Base-by-base conservation (phyloP, 2,113 vertebrate genomes). In the Manacus vitellinus region DNA sequence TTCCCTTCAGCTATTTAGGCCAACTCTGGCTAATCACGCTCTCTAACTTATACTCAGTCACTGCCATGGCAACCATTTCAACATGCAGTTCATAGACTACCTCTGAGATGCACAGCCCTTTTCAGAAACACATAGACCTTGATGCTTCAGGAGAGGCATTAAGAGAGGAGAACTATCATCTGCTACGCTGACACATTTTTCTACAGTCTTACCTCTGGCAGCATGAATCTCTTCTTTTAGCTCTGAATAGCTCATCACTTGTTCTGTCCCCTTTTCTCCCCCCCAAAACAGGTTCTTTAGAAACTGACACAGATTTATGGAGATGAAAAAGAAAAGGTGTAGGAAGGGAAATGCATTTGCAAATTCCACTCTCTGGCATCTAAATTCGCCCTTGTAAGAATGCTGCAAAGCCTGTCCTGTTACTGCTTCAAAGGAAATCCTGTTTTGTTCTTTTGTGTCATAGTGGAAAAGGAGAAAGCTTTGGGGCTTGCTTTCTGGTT, bases 1-100 rank as follows among this genome's bases (percentile, higher is more conserved):
- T 92, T 94, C 76, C 91, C 80, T 94, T 91, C 41, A 92, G 85
- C 89, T 97, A 96, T 97, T 93, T 79, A 94, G 93, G 91, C 74
- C 95, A 92, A 20, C 59, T 52, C 47, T 47, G 65, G 68, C 55
- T 95, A 79, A 94, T 70, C 58, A 67, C 2, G 4, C 85, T 91
- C 89, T 73, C 66, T 92, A 86, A 85, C 81, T 95, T 61, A 24
- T 5, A 80, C 83, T 96, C 85, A 52, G 81, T 66, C 89, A 92
- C 58, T 95, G 79, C 91, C 90, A 88, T 92, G 87, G 93, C 91
- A 97, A 96, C 89, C 27, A n/a, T 85, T 94, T 87, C 72, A 89
- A 76, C 89, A 67, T 25, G 71, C 56, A 54, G 85, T 62, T 72
- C 90, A 76, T 12, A 91, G 81, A 81, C 47, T 81, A 23, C 52